Base-by-base conservation (phyloP, 2,113 vertebrate species). In the Xiphophorus hellerii region DNA sequence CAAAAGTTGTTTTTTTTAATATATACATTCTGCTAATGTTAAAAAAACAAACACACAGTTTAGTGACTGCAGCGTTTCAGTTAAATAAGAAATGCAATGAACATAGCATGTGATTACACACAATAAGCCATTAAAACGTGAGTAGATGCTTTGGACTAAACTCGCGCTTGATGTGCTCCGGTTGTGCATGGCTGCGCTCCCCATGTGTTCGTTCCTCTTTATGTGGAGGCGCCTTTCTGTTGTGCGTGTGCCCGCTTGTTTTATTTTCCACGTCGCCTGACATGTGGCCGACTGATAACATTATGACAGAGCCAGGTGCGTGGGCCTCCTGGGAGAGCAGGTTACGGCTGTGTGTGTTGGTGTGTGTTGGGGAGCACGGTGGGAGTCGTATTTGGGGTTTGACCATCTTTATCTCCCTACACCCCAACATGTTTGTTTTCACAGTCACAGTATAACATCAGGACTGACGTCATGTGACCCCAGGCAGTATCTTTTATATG, bases 371-470 rank as follows among this genome's bases (percentile, higher is more conserved):
- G 29, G 58, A 3, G 27, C 62, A 63, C 62, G 71, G 1, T 1
- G 67, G 5, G 37, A 35, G 60, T 80, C 69, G 77, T 73, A 58
- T 67, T 78, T 80, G 78, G 81, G 71, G 79, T 82, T 62, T 74
- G 82, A 91, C 89, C 91, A 60, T 71, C 84, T 84, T 91, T 93
- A 92, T 93, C 93, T 90, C 10, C 10, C 69, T 44, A 51, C 75
- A 78, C 82, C 86, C 87, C 30, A 22, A 78, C 7, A 12, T 85
- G 91, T 93, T 94, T 94, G 91, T 93, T 92, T 93, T 93, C 75
- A 72, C 84, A 89, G 85, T 67, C 66, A 69, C 63, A 29, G 77
- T 61, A 27, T 76, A 84, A 76, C 80, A 72, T 31, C 37, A 25
- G 60, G 35, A 64, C 62, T 92, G 87, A 91, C 75, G 79, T 93